Evolutionary conservation across 2,113 vertebrate species (phyloP).

Genomic region (Hemicordylus capensis): DNA sequence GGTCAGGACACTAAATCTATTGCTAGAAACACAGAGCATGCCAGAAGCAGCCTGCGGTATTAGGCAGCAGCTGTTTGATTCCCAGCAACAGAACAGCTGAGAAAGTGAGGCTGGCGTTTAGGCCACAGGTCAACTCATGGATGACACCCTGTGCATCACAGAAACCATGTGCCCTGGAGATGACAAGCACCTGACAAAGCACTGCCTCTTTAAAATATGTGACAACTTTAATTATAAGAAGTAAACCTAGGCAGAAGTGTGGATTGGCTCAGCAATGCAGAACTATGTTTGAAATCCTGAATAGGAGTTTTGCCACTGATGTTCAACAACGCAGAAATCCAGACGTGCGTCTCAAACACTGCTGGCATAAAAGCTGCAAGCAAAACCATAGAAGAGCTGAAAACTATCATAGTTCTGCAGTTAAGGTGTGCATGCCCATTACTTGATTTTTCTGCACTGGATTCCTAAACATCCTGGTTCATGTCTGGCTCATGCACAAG

Average conservation of each 20-base stretch:
- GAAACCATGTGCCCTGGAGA: slow-evolving; percentile 19
- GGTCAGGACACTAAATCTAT: slow-evolving; percentile 48
- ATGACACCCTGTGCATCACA: slow-evolving; percentile 55
- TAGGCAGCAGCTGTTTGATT: slow-evolving; percentile 75
- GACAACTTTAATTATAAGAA: slow-evolving; percentile 12
- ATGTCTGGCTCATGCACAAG: too few relatives aligned
- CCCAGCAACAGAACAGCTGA: slow-evolving; percentile 82
- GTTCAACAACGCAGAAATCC: not conserved
- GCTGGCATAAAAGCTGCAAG: not conserved
- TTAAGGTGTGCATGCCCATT: not conserved
- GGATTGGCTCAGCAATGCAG: not conserved
- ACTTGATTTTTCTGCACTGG: not conserved
- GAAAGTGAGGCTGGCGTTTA: slow-evolving; percentile 71
- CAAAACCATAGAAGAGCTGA: not conserved
- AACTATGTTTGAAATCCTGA: not conserved
- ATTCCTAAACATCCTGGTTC: not conserved
- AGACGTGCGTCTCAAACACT: too few relatives aligned
- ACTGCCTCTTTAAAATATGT: slow-evolving; percentile 3
- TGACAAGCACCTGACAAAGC: slow-evolving; percentile 33
- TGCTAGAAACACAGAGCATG: slow-evolving; percentile 60
- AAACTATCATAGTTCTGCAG: not conserved
- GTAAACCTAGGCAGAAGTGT: not conserved
- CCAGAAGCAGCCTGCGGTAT: slow-evolving; percentile 62
- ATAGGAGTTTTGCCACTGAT: not conserved
- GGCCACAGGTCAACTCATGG: slow-evolving; percentile 54